phyloP scores from a whole-genome alignment of 2,888 invertebrate genomes.

The Orchesellides sinensis region DNA sequence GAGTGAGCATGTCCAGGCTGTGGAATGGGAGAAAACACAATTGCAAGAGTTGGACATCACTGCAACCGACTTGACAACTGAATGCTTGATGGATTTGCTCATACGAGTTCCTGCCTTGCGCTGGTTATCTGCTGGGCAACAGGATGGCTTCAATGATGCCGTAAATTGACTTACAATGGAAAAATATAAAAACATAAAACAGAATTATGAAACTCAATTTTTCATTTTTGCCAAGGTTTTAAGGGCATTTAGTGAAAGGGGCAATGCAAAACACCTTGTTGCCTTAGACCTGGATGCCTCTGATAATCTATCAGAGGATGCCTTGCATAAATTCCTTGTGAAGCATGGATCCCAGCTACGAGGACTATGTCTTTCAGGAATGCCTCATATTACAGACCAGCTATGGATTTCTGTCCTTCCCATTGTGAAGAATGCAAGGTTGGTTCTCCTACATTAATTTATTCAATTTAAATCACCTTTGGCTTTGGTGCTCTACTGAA shows the following conservation, averaged over 20 bases:
- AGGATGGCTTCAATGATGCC: slow-evolving; percentile 97
- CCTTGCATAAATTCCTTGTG: slow-evolving; percentile 92
- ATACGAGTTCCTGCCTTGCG: slow-evolving; percentile 89
- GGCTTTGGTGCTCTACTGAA: neutral
- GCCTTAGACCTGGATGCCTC: slow-evolving; percentile 96
- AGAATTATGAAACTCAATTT: neutral
- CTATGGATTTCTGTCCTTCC: slow-evolving; percentile 98
- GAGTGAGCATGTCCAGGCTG: slow-evolving; percentile 94
- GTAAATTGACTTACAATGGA: slow-evolving; percentile 77
- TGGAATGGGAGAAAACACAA: slow-evolving; percentile 98
- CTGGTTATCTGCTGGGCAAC: slow-evolving; percentile 96
- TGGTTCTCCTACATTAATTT: slow-evolving; percentile 95
- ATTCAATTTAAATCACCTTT: slow-evolving; percentile 72
- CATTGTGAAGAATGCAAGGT: slow-evolving; percentile 94
- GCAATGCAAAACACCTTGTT: slow-evolving; percentile 85
- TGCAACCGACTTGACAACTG: slow-evolving; percentile 96
- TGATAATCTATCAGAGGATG: slow-evolving; percentile 96
- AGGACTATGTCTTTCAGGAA: slow-evolving; percentile 93
- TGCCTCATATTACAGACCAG: slow-evolving; percentile 98
- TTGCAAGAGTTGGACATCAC: slow-evolving; percentile 97
- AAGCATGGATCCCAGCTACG: slow-evolving; percentile 92
- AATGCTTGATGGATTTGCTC: slow-evolving; percentile 95
- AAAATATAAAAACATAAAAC: neutral
- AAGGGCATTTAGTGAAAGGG: slow-evolving; percentile 93
- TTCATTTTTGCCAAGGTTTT: slow-evolving; percentile 80